Conservation (phyloP, 1,140 invertebrate species). For the Penaeus japonicus region DNA sequence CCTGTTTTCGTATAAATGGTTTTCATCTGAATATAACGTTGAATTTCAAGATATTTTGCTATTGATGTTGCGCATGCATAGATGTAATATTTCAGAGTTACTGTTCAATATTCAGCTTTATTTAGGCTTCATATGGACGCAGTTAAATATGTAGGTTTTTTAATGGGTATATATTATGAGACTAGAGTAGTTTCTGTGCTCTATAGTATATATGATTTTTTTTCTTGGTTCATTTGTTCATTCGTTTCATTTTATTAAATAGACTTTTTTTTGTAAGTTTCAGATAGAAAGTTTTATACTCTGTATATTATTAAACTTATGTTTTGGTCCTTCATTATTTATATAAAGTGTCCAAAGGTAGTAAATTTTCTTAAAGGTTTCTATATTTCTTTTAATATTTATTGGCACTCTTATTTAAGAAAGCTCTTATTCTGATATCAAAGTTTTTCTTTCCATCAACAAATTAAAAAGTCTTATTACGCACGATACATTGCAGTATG, state of each 20-base stretch:
- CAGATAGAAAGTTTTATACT: constrained; percentile 28
- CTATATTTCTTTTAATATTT: constrained; percentile 13
- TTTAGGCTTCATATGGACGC: constrained; percentile 45
- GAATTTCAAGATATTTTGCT: constrained; percentile 51
- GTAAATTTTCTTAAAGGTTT: not conserved
- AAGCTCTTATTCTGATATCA: constrained; percentile 1
- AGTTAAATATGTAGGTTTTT: not conserved
- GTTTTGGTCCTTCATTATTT: not conserved
- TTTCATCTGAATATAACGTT: constrained; percentile 45
- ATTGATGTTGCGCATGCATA: constrained; percentile 53
- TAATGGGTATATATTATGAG: not conserved
- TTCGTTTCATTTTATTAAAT: not conserved
- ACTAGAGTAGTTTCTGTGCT: constrained; percentile 19
- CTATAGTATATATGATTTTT: constrained; percentile 10
- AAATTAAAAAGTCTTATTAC: constrained; percentile 1
- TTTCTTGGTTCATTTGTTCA: not conserved
- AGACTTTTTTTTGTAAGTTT: constrained; percentile 15
- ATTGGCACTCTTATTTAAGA: constrained; percentile 28
- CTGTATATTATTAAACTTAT: constrained; percentile 23
- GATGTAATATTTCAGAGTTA: constrained; percentile 38
- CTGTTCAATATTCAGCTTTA: constrained; percentile 42
- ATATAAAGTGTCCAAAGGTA: constrained; percentile 17
- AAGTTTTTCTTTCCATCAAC: constrained; percentile 23
- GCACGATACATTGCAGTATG: constrained; percentile 37
- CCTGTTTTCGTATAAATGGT: constrained; percentile 45